These are phyloP conservation scores for Malacoctenus gilli DNA, from an alignment of 2,797 vertebrate genomes.

Conservation along the genomic window DNA sequence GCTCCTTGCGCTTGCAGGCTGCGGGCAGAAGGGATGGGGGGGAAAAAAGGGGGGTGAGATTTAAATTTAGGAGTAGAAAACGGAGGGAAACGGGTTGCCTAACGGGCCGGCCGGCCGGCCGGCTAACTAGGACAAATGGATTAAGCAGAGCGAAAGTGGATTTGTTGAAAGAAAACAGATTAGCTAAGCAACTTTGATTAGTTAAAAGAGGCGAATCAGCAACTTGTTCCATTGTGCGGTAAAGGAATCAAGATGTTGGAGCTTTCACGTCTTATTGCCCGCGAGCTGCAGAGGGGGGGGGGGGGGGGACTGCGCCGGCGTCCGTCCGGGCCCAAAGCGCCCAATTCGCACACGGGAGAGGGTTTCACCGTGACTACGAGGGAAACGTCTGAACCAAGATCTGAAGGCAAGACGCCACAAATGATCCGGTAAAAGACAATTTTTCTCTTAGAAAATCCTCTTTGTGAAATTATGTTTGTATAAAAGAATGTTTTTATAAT, in stretches of 20 bases:
- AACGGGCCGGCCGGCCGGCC: slow-evolving; percentile 54
- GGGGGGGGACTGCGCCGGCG: slow-evolving; percentile 2
- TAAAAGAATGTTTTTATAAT: no score
- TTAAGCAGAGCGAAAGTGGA: slow-evolving; percentile 75
- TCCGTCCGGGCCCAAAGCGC: no score
- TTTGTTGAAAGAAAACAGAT: slow-evolving; percentile 79
- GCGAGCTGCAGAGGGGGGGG: slow-evolving; percentile 50
- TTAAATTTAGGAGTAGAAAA: slow-evolving; percentile 30
- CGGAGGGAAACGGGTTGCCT: slow-evolving; percentile 54
- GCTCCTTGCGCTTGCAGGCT: slow-evolving; percentile 90
- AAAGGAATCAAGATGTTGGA: slow-evolving; percentile 70
- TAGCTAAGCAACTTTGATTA: slow-evolving; percentile 79
- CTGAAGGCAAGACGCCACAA: no score
- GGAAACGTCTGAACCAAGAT: no score
- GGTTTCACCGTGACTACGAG: no score
- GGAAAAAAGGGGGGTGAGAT: no score
- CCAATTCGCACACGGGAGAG: no score
- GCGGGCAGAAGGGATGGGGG: slow-evolving; percentile 46
- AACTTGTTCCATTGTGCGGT: slow-evolving; percentile 63
- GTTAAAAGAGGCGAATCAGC: slow-evolving; percentile 80
- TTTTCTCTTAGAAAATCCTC: no score
- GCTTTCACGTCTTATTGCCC: slow-evolving; percentile 58
- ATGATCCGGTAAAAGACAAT: no score
- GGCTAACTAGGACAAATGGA: slow-evolving; percentile 80
- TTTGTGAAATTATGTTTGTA: no score